Percentiles rank a stretch among this genome's conserved stretches.
These are phyloP conservation scores for Dryas iulia DNA, from an alignment of 1,140 invertebrate species.

Conservation along the genomic window DNA sequence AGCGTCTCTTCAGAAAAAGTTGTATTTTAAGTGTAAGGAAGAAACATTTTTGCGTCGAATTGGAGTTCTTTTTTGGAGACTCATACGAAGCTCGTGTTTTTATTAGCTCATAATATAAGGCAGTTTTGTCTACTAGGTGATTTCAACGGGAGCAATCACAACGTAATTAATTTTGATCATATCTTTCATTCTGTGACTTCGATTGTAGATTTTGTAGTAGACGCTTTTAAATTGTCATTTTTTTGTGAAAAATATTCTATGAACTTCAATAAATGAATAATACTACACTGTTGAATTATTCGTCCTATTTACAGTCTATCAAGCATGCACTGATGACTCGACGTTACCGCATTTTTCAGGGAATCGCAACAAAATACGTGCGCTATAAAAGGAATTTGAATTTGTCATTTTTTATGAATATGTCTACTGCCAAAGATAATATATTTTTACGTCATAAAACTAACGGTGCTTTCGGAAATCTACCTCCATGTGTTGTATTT, in stretches of 20 bases:
- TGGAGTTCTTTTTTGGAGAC: neutral
- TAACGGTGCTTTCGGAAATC: neutral
- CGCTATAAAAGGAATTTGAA: neutral
- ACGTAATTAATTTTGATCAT: neutral
- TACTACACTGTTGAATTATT: slow-evolving; percentile 2
- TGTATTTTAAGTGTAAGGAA: slow-evolving; percentile 6
- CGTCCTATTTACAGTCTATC: neutral
- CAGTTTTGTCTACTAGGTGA: neutral
- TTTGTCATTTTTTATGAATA: neutral
- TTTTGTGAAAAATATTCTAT: neutral
- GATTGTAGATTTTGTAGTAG: slow-evolving; percentile 6
- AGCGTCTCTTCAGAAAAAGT: slow-evolving; percentile 18
- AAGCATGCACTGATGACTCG: neutral
- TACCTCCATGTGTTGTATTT: neutral
- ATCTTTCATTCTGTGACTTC: neutral
- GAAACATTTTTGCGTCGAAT: neutral
- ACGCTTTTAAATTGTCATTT: slow-evolving; percentile 1
- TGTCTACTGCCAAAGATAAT: neutral
- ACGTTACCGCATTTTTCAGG: neutral
- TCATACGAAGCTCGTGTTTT: neutral
- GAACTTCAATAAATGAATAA: slow-evolving; percentile 1
- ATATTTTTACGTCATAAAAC: slow-evolving; percentile 3
- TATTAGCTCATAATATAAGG: neutral
- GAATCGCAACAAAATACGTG: neutral
- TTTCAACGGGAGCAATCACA: neutral